Percentiles rank a stretch among this genome's conserved stretches.
Evolutionary conservation across 2,113 vertebrate species (phyloP).

Genomic region (Eurystomus gularis): DNA sequence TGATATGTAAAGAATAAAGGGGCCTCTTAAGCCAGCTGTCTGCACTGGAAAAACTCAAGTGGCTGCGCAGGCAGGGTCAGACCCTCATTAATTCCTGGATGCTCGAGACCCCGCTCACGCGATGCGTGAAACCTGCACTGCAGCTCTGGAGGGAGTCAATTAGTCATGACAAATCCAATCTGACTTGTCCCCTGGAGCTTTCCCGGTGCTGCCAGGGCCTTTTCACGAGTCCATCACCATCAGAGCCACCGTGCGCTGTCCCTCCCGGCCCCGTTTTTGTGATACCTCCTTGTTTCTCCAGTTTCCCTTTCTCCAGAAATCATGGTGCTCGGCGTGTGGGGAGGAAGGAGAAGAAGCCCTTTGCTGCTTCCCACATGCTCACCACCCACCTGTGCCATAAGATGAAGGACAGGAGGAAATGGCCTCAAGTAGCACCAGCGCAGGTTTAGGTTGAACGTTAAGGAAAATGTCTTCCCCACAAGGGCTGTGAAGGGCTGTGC

Average conservation of each 20-base stretch:
- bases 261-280: background rate
- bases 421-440: too few species aligned
- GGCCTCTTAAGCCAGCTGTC: constrained; percentile 33
- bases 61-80: background rate
- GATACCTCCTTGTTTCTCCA: background rate
- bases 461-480: too few species aligned
- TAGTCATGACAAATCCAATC: background rate
- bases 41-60: background rate
- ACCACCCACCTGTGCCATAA: accelerated
- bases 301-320: background rate
- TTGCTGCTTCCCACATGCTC: background rate
- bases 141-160: background rate
- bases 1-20: background rate
- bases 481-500: too few species aligned
- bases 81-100: constrained; percentile 16
- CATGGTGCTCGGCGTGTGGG: accelerated
- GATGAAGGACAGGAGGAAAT: too few species aligned
- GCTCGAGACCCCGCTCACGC: background rate
- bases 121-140: background rate
- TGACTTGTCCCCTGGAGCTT: background rate
- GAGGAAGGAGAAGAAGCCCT: background rate
- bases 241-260: background rate
- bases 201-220: background rate
- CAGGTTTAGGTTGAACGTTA: too few species aligned
- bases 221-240: background rate